Evolutionary conservation across 2,888 invertebrate species (phyloP), one percentile per base, ranked within the genome.

Genomic region (Geotrupes spiniger): DNA sequence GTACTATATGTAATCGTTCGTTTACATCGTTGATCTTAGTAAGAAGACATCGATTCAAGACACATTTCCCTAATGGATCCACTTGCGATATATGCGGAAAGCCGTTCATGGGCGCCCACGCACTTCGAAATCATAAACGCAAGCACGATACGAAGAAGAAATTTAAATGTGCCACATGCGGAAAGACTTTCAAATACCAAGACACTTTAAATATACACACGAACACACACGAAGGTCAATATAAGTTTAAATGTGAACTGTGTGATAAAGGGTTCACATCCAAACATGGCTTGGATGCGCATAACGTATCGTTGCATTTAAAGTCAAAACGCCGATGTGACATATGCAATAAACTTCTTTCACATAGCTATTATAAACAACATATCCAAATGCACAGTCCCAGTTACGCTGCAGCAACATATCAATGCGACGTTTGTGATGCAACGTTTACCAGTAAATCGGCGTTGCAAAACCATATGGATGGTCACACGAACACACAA

Each of bases 261-360:
- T 80, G 80, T 27, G 75, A 74, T 0, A 76, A 76, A 43, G 74
- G 76, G 0, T 80, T 79, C 42, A 74, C 78, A 1, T 78, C 78
- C 44, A 68, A 72, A 9, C 10, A 17, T 6, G 11, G 21, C 17
- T 21, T 44, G 12, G 26, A 28, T 4, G 36, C 21, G 4, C 51
- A 51, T 36, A 29, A 37, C 6, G 41, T 41, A 16, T 14, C 33
- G 14, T 27, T 36, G 27, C 47, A 47, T n/a, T 12, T 36, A 29
- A 40, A 40, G 2, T 11, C 42, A 21, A 15, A 25, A 21, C 40
- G 41, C 12, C 27, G 21, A 37, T 76, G 76, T 51, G 61, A 42
- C 45, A 17, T 29, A 6, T 57, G 76, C 53, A 72, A 72, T n/a
- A 76, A 76, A 50, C 65, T 72, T 0, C 77, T 75, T 42, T 73